Percentiles rank a stretch among this genome's conserved stretches.
Evolutionary conservation across 1,140 invertebrate genomes (phyloP).

Genomic region (Drosophila persimilis): DNA sequence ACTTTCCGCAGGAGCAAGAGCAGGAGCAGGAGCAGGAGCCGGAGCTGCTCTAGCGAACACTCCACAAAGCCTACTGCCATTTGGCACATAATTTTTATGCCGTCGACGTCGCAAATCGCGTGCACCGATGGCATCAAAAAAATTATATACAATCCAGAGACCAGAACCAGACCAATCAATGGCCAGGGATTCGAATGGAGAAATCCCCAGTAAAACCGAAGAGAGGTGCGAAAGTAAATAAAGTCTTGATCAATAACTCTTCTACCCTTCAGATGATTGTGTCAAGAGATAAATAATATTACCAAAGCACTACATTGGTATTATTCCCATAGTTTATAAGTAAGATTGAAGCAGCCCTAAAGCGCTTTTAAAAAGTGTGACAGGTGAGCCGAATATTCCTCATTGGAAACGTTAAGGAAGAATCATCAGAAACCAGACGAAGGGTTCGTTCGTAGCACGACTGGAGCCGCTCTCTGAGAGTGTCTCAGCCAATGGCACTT

Average conservation of each 20-base stretch:
- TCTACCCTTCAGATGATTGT: not conserved
- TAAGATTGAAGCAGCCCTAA: too few relatives aligned
- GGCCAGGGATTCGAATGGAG: not conserved
- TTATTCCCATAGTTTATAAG: too few relatives aligned
- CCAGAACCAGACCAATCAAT: not conserved
- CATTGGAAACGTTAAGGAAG: conserved; percentile 24
- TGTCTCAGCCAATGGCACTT: conserved; percentile 41
- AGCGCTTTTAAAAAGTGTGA: too few relatives aligned
- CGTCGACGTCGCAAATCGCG: conserved; percentile 66
- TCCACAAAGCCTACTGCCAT: conserved; percentile 73
- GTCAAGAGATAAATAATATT: too few relatives aligned
- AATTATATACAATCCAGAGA: conserved; percentile 60
- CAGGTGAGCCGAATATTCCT: not conserved
- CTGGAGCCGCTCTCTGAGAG: conserved; percentile 58
- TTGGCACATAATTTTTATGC: conserved; percentile 77
- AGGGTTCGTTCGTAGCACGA: conserved; percentile 21
- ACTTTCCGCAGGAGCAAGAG: conserved; percentile 30
- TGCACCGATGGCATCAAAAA: conserved; percentile 71
- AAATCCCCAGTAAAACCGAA: conserved; percentile 18
- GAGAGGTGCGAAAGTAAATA: too few relatives aligned
- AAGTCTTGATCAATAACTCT: not conserved
- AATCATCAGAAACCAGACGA: conserved; percentile 43
- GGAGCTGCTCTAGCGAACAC: conserved; percentile 60
- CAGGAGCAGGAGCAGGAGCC: conserved; percentile 28
- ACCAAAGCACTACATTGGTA: too few relatives aligned